phyloP scores from a whole-genome alignment of 2,888 invertebrate species.

The Scaptomyza flava region DNA sequence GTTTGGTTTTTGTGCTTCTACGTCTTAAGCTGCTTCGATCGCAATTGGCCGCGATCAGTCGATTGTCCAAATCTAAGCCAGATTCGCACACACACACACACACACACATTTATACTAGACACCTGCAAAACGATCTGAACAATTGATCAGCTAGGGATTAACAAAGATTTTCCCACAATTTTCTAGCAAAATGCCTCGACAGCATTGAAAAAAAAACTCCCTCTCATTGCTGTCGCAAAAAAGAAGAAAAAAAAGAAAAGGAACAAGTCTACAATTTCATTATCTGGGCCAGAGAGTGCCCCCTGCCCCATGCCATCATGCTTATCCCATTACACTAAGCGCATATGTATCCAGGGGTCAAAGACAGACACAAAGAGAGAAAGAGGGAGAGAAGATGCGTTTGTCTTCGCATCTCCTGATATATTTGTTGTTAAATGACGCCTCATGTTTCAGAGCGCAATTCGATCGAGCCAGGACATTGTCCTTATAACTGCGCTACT shows the following conservation, averaged over 20 bases:
- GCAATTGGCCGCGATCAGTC: slow-evolving; percentile 38
- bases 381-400: neutral
- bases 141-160: slow-evolving; percentile 70
- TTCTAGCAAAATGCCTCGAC: slow-evolving; percentile 36
- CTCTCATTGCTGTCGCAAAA: too few species aligned
- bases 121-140: slow-evolving; percentile 66
- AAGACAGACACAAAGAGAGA: neutral
- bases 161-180: slow-evolving; percentile 77
- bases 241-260: slow-evolving; percentile 1
- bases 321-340: slow-evolving; percentile 76
- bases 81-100: slow-evolving; percentile 11
- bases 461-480: slow-evolving; percentile 50
- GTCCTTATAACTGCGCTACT: slow-evolving; percentile 48
- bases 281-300: slow-evolving; percentile 44
- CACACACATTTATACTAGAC: slow-evolving; percentile 31
- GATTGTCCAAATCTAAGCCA: slow-evolving; percentile 39
- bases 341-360: slow-evolving; percentile 32
- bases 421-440: slow-evolving; percentile 56
- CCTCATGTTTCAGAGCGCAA: slow-evolving; percentile 57
- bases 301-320: slow-evolving; percentile 21
- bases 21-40: slow-evolving; percentile 6
- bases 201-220: neutral
- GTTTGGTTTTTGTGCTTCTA: neutral
- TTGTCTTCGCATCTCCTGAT: slow-evolving; percentile 23
- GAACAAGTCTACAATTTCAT: slow-evolving; percentile 77